A percentile compares a stretch with the other conserved stretches of the same genome.
Evolutionary conservation across 2,797 vertebrate genomes (phyloP).

Genomic region (Notoglanidium macrostoma): DNA sequence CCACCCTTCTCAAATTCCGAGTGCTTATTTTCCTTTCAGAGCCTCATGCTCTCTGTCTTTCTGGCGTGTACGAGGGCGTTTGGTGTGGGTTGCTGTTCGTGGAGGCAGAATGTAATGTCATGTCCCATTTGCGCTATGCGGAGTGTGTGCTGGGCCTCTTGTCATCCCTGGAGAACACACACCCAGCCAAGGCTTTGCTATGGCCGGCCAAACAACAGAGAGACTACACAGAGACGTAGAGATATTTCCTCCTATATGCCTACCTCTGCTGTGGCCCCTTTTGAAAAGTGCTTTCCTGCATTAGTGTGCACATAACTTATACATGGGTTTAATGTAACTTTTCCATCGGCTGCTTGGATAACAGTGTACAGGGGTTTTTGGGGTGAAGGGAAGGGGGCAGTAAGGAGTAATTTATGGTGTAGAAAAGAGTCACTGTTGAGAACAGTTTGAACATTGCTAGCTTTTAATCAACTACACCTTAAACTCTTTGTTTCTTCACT

Average conservation of each 20-base stretch:
- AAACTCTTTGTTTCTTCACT: background rate
- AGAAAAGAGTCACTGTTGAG: background rate
- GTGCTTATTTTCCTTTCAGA: conserved; percentile 42
- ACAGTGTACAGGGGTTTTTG: conserved; percentile 1
- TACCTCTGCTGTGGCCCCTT: conserved; percentile 37
- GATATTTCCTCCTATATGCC: conserved; percentile 32
- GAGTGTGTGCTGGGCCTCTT: conserved; percentile 44
- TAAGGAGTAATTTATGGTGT: background rate
- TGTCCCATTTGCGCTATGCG: conserved; percentile 55
- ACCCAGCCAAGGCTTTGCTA: conserved; percentile 42
- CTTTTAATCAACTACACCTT: background rate
- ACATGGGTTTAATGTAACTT: conserved; percentile 59
- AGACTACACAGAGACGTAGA: conserved; percentile 26
- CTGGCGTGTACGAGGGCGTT: conserved; percentile 15
- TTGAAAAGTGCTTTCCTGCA: conserved; percentile 41
- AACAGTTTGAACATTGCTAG: background rate
- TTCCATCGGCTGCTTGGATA: conserved; percentile 42
- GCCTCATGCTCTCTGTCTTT: conserved; percentile 20
- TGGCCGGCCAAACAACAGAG: conserved; percentile 33
- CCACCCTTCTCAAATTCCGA: conserved; percentile 47
- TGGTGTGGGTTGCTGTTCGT: conserved; percentile 46
- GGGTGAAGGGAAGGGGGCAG: background rate
- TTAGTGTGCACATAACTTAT: conserved; percentile 56
- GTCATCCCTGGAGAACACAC: conserved; percentile 57
- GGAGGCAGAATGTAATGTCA: conserved; percentile 60